These are phyloP conservation scores for Semnornis frantzii DNA, from an alignment of 2,113 vertebrate genomes.

Conservation along the genomic window DNA sequence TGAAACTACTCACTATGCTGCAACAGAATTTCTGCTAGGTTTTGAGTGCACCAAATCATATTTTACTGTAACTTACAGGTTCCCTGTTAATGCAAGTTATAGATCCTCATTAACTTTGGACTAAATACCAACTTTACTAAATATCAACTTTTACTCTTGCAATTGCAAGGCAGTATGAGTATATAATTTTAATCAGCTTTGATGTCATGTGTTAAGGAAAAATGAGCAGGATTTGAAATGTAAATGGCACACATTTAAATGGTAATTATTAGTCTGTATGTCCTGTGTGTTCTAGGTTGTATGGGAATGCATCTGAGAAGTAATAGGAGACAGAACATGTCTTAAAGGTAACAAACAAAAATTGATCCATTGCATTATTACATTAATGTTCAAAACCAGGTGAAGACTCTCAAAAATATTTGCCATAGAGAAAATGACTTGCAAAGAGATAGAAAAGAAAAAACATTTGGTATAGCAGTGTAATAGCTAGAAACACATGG, in stretches of 20 bases:
- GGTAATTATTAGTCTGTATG: background rate
- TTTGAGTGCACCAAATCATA: background rate
- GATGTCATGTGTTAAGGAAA: conserved; percentile 7
- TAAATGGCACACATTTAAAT: background rate
- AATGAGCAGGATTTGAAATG: conserved; percentile 9
- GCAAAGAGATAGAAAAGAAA: background rate
- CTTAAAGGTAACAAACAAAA: background rate
- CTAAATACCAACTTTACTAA: conserved; percentile 43
- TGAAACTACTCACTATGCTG: background rate
- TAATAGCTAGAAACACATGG: background rate
- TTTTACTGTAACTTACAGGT: background rate
- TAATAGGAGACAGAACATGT: background rate
- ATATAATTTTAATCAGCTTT: conserved; percentile 48
- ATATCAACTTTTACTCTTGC: background rate
- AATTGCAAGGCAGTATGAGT: conserved; percentile 15
- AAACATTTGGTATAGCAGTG: background rate
- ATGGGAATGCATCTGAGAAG: background rate
- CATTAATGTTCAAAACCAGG: background rate
- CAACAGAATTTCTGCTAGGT: background rate
- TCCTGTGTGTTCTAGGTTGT: background rate
- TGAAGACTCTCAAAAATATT: background rate
- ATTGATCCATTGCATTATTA: background rate
- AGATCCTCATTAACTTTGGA: conserved; percentile 3
- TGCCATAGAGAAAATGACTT: background rate
- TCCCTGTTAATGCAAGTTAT: conserved; percentile 15